phyloP scores from a whole-genome alignment of 1,140 invertebrate species.

The Lethrus apterus region DNA sequence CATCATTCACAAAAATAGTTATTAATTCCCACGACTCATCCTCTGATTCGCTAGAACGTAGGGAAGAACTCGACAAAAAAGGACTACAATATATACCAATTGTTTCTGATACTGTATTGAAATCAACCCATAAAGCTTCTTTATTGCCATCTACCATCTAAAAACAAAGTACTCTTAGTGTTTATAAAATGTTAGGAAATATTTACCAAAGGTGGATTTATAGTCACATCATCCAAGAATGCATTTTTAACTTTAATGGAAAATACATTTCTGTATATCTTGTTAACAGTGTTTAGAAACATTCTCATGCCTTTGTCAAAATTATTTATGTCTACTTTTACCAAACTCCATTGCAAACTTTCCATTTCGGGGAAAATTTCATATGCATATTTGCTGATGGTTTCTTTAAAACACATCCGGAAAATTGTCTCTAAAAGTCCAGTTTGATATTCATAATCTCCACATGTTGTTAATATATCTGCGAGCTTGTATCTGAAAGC shows the following conservation, averaged over 20 bases:
- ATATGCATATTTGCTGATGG: not conserved
- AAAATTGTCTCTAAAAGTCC: conserved; percentile 1
- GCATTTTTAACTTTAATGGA: not conserved
- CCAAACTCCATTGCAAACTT: not conserved
- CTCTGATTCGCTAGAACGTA: not conserved
- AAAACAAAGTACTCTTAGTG: too few relatives aligned
- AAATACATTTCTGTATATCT: not conserved
- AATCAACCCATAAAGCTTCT: not conserved
- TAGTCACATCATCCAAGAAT: not conserved
- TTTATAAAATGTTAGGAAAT: too few relatives aligned
- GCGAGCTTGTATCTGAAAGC: not conserved
- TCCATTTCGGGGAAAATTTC: conserved; percentile 6
- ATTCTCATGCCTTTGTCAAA: conserved; percentile 1
- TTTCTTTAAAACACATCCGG: not conserved
- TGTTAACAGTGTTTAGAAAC: conserved; percentile 1
- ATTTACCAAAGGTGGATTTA: too few relatives aligned
- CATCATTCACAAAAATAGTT: conserved; percentile 3
- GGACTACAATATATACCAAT: conserved; percentile 5
- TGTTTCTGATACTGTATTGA: not conserved
- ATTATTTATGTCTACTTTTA: conserved; percentile 5
- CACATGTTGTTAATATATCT: conserved; percentile 2
- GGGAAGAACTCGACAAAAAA: not conserved
- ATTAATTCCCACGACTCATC: conserved; percentile 1
- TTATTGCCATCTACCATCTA: not conserved
- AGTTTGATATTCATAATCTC: conserved; percentile 11